Conservation (phyloP, 2,797 vertebrate genomes). For the Liasis olivaceus region DNA sequence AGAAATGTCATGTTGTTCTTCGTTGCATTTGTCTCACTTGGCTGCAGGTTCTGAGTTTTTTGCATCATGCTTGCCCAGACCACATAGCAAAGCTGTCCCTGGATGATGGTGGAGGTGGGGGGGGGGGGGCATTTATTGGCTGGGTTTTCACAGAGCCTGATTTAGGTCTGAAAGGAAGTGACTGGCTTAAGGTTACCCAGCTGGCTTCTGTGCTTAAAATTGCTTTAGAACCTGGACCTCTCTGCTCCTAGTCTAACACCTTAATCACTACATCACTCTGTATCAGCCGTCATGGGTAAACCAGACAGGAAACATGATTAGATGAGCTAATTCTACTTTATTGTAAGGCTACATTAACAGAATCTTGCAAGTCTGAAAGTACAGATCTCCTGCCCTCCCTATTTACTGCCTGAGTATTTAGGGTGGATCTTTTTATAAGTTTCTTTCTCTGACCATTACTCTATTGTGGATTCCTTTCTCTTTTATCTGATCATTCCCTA, state of each 20-base stretch:
- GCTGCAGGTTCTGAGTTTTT: not conserved
- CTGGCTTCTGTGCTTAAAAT: not conserved
- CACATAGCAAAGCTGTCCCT: not conserved
- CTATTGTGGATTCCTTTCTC: no score
- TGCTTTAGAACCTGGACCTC: not conserved
- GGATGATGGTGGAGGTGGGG: no score
- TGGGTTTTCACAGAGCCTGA: not conserved
- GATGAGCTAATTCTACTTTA: no score
- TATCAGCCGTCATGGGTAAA: no score
- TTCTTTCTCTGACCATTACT: no score
- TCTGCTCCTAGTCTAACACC: not conserved
- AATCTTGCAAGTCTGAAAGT: no score
- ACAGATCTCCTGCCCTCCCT: no score
- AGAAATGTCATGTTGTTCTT: not conserved
- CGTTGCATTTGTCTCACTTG: not conserved
- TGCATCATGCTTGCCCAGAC: not conserved
- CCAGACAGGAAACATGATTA: no score
- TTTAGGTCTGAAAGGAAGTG: not conserved
- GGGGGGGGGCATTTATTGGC: not conserved
- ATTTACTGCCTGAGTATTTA: no score
- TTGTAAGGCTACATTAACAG: no score
- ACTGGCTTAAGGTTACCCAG: not conserved
- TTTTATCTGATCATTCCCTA: no score
- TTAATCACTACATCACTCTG: not conserved
- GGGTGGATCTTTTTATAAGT: no score